Conservation (phyloP, 1,140 invertebrate genomes). For the Mizuhopecten yessoensis region DNA sequence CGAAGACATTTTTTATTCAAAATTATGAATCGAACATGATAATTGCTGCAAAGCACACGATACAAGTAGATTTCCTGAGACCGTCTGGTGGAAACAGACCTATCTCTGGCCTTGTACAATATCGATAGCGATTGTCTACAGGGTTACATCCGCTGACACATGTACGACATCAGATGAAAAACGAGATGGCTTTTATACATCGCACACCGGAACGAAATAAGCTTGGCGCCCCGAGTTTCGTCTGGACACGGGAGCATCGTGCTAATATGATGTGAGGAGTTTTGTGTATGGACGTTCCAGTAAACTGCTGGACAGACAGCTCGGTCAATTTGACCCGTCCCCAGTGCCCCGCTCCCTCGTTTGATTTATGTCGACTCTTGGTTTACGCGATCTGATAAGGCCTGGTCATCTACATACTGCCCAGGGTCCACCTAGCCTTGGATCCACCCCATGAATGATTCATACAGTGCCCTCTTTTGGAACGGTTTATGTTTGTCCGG, state of each 20-base stretch:
- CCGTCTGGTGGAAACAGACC: neutral
- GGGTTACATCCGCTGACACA: neutral
- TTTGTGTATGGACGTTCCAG: slow-evolving; percentile 23
- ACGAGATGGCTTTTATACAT: slow-evolving; percentile 24
- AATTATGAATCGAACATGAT: neutral
- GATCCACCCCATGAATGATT: neutral
- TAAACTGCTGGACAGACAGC: neutral
- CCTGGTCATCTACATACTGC: neutral
- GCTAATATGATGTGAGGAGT: slow-evolving; percentile 33
- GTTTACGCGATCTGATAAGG: neutral
- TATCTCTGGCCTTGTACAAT: slow-evolving; percentile 15
- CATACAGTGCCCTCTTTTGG: slow-evolving; percentile 31
- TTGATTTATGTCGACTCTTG: neutral
- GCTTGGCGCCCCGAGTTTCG: slow-evolving; percentile 16
- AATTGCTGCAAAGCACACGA: neutral
- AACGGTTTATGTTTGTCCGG: slow-evolving; percentile 16
- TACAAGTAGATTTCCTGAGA: neutral
- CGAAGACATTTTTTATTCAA: neutral
- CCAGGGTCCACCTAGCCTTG: neutral
- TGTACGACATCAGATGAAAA: slow-evolving; percentile 33
- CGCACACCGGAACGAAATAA: neutral
- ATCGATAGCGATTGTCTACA: slow-evolving; percentile 9
- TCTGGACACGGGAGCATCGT: slow-evolving; percentile 21
- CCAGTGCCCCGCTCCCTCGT: neutral
- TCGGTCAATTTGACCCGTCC: slow-evolving; percentile 31